phyloP scores from a whole-genome alignment of 2,888 invertebrate species.

The Euphydryas editha region DNA sequence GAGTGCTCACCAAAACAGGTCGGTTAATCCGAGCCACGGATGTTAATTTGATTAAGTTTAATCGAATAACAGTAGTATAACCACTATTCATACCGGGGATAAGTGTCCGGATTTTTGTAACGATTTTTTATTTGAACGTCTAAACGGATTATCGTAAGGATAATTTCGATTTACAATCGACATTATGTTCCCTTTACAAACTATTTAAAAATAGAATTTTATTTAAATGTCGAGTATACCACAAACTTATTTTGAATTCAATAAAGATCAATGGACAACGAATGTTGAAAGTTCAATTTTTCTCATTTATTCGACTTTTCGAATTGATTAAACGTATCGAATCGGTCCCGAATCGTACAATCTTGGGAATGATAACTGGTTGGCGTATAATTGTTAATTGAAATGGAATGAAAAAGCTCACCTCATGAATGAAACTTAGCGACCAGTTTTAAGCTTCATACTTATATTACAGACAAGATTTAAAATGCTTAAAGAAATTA shows the following conservation, averaged over 20 bases:
- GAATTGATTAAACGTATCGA: neutral
- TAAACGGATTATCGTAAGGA: neutral
- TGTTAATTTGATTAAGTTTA: conserved; percentile 47
- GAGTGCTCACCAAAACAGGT: conserved; percentile 34
- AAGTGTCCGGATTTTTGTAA: conserved; percentile 7
- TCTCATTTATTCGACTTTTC: neutral
- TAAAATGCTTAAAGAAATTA: neutral
- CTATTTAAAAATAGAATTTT: neutral
- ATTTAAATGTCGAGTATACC: neutral
- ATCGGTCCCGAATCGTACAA: neutral
- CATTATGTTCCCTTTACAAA: neutral
- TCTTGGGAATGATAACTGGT: conserved; percentile 33
- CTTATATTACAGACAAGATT: neutral
- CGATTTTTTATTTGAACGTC: conserved; percentile 5
- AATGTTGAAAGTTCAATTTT: no score
- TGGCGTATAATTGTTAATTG: conserved; percentile 38
- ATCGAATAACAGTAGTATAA: conserved; percentile 46
- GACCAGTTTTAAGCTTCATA: neutral
- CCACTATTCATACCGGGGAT: conserved; percentile 23
- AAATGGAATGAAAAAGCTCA: conserved; percentile 29
- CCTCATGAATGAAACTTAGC: neutral
- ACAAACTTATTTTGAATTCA: neutral
- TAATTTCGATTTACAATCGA: neutral
- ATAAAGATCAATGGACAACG: neutral
- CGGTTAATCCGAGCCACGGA: conserved; percentile 43